Evolutionary conservation across 1,140 invertebrate species (phyloP), one percentile per base, ranked within the genome.

Genomic region (Drosophila bocqueti): DNA sequence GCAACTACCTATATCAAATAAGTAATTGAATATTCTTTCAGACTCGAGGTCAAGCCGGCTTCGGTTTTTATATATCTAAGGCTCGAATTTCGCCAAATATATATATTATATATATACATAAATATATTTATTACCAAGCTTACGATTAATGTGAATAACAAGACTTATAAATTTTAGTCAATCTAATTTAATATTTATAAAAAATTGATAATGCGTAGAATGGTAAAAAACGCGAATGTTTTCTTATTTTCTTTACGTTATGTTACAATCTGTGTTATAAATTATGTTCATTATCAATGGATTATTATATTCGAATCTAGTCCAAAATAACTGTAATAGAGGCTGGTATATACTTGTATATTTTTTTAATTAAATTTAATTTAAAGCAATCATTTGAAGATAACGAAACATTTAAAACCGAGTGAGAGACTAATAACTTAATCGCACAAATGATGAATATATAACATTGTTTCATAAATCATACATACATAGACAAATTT

Each of bases 141-240:
- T 64, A 86, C 75, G 61, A 72, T 79, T 86, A 79, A 82, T 87
- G 83, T 86, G 83, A 86, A 89, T 82, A 79, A 81, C 74, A 89
- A 87, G 84, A 87, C 84, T 87, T 83, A 83, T 87, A 87, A 78
- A 72, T 77, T 77, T 83, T 74, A 81, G 65, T 80, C 72, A 80
- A 81, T 81, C 79, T 68, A 71, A 81, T 75, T 66, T 38, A 81
- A 79, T 49, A 75, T 77, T 74, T 24, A 61, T 63, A 59, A 64
- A 24, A 50, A 16, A 61, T 36, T 52, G 46, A 71, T 71, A 65
- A 60, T 65, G 61, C 60, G 62, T 58, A 61, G 45, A 66, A 65
- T 62, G 60, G 69, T 69, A 81, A 42, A 73, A 18, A 62, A 52
- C 10, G 49, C 31, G 26, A 79, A 21, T 9, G 31, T 31, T 42